Conservation (phyloP, 2,888 invertebrate species). For the Eledona agricola region DNA sequence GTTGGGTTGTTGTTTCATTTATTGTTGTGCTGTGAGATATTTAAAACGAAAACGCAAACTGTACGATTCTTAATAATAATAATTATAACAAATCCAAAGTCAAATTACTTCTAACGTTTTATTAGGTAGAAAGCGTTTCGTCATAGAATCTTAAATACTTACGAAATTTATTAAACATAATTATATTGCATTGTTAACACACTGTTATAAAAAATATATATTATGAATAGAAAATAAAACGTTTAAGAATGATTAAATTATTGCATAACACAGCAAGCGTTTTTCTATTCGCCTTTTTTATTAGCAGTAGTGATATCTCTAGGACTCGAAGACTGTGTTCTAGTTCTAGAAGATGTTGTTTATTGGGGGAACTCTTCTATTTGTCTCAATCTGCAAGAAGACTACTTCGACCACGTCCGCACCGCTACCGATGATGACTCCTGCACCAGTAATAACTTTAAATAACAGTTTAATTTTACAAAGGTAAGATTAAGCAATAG, state of each 20-base stretch:
- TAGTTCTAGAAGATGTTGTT: too few relatives aligned
- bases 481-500: too few relatives aligned
- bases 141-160: conserved; percentile 47
- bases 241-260: conserved; percentile 34
- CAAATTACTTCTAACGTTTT: conserved; percentile 48
- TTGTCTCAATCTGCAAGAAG: too few relatives aligned
- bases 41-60: conserved; percentile 15
- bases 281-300: too few relatives aligned
- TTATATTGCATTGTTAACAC: conserved; percentile 56
- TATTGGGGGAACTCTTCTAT: too few relatives aligned
- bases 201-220: conserved; percentile 52
- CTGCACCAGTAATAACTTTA: too few relatives aligned
- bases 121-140: conserved; percentile 43
- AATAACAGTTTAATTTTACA: too few relatives aligned
- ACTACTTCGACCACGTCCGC: too few relatives aligned
- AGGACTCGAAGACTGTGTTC: too few relatives aligned
- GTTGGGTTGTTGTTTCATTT: conserved; percentile 42
- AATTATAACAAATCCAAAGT: conserved; percentile 41
- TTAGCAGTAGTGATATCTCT: too few relatives aligned
- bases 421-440: too few relatives aligned
- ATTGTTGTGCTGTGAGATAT: conserved; percentile 39
- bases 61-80: conserved; percentile 25
- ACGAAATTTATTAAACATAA: conserved; percentile 47
- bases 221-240: conserved; percentile 49
- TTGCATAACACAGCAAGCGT: conserved; percentile 27